These are phyloP conservation scores for Xanthostigma xanthostigma DNA, from an alignment of 2,888 invertebrate genomes.

Conservation along the genomic window DNA sequence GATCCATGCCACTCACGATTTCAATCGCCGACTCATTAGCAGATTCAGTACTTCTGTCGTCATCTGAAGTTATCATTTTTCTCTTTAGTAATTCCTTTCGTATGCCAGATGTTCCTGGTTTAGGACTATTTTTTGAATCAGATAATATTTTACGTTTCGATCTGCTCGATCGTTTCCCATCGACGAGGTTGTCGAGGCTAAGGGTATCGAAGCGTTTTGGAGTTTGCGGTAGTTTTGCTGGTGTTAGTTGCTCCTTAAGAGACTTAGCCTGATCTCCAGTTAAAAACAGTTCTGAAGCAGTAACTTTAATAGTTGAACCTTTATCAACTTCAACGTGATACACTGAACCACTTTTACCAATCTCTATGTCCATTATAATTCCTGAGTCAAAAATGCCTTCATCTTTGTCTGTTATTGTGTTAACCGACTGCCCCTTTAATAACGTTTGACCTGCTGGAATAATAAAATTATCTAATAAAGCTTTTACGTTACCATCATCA, in stretches of 20 bases:
- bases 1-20: conserved; percentile 33
- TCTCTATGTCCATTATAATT: conserved; percentile 32
- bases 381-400: conserved; percentile 37
- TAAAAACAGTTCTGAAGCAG: conserved; percentile 36
- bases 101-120: conserved; percentile 35
- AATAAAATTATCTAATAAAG: conserved; percentile 42
- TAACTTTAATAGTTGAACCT: conserved; percentile 34
- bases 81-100: conserved; percentile 1
- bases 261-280: conserved; percentile 39
- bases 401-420: conserved; percentile 36
- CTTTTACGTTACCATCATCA: conserved; percentile 44
- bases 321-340: conserved; percentile 21
- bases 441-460: conserved; percentile 32
- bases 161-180: conserved; percentile 27
- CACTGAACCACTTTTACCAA: conserved; percentile 31
- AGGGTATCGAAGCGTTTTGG: conserved; percentile 12
- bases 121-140: conserved; percentile 32
- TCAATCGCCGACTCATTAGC: conserved; percentile 25
- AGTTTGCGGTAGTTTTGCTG: conserved; percentile 3
- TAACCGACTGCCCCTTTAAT: conserved; percentile 36
- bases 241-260: conserved; percentile 24
- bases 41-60: conserved; percentile 9
- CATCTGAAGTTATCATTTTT: conserved; percentile 7
- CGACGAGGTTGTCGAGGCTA: conserved; percentile 32
- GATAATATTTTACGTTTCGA: conserved; percentile 30